A percentile compares a stretch with the other conserved stretches of the same genome.
phyloP scores from a whole-genome alignment of 2,113 vertebrate genomes.

The Vimba vimba region DNA sequence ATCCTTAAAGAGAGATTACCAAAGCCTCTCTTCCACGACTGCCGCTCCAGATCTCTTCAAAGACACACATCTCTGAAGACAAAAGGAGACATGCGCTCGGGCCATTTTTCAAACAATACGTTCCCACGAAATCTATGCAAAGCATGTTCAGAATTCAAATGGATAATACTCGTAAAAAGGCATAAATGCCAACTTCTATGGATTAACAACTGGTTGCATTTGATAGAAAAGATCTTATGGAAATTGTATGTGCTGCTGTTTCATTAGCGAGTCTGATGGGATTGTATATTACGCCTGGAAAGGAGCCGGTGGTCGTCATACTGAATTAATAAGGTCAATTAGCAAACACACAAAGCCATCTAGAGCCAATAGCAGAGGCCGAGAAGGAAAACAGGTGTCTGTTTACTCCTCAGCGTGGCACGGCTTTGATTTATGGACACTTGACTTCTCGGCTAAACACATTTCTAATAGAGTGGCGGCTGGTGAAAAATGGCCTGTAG shows the following conservation, averaged over 20 bases:
- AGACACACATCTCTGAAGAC: not conserved
- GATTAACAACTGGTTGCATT: not conserved
- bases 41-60: not conserved
- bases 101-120: slow-evolving; percentile 1
- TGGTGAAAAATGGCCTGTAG: slow-evolving; percentile 21
- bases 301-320: not conserved
- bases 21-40: not conserved
- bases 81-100: not conserved
- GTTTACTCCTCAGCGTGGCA: not conserved
- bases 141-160: not conserved
- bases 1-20: slow-evolving; percentile 17
- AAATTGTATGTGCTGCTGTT: too few species aligned
- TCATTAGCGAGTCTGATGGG: not conserved
- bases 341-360: not conserved
- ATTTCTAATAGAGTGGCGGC: slow-evolving; percentile 8
- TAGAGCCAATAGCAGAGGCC: not conserved
- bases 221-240: too few species aligned
- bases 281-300: not conserved
- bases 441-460: slow-evolving; percentile 22
- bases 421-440: slow-evolving; percentile 19
- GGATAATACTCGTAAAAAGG: not conserved
- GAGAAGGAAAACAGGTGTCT: not conserved
- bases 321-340: slow-evolving; percentile 5
- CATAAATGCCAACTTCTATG: not conserved
- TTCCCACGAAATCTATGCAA: not conserved